Evolutionary conservation across 2,113 vertebrate species (phyloP).

Genomic region (Arenaria interpres): DNA sequence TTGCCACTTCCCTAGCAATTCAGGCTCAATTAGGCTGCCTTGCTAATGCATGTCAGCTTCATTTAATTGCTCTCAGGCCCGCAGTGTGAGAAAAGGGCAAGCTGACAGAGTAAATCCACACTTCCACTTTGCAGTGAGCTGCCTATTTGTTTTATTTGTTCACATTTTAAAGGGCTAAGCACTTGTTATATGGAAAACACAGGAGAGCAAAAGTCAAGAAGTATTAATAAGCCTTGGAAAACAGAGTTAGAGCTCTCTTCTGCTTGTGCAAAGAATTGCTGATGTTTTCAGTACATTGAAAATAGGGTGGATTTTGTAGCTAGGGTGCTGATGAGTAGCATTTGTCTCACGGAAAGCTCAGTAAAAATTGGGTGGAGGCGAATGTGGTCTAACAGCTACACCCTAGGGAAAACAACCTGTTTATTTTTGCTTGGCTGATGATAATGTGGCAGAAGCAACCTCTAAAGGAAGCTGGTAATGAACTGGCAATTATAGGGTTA

Average conservation of each 20-base stretch:
- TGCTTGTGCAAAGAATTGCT: background rate
- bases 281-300: background rate
- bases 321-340: background rate
- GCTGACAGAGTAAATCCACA: background rate
- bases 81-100: background rate
- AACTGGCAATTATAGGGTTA: background rate
- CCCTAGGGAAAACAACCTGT: background rate
- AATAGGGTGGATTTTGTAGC: background rate
- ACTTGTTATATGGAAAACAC: background rate
- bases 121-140: background rate
- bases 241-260: background rate
- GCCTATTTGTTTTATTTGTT: background rate
- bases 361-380: background rate
- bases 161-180: background rate
- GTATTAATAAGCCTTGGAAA: background rate
- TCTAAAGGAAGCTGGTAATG: background rate
- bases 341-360: background rate
- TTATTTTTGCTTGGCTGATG: background rate
- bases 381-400: background rate
- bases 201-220: background rate
- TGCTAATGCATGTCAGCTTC: conserved; percentile 20
- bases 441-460: background rate
- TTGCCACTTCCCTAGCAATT: background rate
- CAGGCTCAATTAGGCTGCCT: conserved; percentile 17
- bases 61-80: background rate